These are phyloP conservation scores for Camponotus vicinus DNA, from an alignment of 1,140 invertebrate species.

Conservation along the genomic window DNA sequence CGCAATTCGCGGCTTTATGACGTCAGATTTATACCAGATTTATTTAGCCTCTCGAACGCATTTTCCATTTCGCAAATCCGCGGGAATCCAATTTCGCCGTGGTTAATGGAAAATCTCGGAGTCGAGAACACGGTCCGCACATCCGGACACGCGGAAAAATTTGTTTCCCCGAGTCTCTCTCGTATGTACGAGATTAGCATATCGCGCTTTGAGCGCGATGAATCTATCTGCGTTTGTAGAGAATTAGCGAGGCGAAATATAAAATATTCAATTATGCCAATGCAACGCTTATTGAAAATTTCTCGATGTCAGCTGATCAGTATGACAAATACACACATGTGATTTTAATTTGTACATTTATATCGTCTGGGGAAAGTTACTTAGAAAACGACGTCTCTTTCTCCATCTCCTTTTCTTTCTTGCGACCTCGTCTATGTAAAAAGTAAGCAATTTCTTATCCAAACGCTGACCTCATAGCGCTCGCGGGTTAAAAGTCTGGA, in stretches of 20 bases:
- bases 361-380: background rate
- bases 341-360: conserved; percentile 3
- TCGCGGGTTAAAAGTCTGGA: conserved; percentile 20
- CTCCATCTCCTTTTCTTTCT: background rate
- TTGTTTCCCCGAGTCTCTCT: conserved; percentile 32
- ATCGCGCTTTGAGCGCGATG: conserved; percentile 26
- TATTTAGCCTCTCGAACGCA: conserved; percentile 64
- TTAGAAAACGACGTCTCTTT: background rate
- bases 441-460: conserved; percentile 6
- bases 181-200: conserved; percentile 42
- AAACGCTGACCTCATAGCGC: background rate
- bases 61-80: conserved; percentile 64
- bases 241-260: background rate
- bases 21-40: conserved; percentile 57
- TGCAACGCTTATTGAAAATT: background rate
- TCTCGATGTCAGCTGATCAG: background rate
- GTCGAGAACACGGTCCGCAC: conserved; percentile 47
- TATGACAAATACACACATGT: background rate
- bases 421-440: background rate
- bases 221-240: conserved; percentile 27
- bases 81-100: conserved; percentile 54
- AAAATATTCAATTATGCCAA: background rate
- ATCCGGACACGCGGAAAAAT: conserved; percentile 52
- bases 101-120: conserved; percentile 67
- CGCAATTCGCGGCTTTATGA: conserved; percentile 32